These are phyloP conservation scores for Limnephilus rhombicus DNA, from an alignment of 2,888 invertebrate species.

Conservation along the genomic window DNA sequence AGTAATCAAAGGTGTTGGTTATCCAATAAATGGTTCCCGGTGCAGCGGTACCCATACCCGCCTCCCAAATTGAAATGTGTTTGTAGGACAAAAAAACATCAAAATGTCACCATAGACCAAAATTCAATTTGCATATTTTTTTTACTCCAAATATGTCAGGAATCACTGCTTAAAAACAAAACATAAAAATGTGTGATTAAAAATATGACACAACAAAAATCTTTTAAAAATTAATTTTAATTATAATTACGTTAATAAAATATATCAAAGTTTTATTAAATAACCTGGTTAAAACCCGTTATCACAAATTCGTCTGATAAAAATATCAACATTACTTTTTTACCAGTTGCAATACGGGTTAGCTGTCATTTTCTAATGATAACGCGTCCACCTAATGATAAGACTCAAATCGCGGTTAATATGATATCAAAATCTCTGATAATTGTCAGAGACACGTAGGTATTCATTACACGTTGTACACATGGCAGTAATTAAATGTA, in stretches of 20 bases:
- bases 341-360: neutral
- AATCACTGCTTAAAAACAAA: too few species aligned
- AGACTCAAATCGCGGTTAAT: neutral
- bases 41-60: too few species aligned
- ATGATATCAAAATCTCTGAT: neutral
- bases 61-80: too few species aligned
- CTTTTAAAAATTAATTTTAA: neutral
- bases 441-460: slow-evolving; percentile 19
- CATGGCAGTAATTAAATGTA: neutral
- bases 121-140: too few species aligned
- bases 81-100: too few species aligned
- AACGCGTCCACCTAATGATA: neutral
- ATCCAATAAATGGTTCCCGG: too few species aligned
- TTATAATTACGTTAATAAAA: neutral
- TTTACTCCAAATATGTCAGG: too few species aligned
- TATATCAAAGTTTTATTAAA: neutral
- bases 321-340: neutral
- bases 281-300: neutral
- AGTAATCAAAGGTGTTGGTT: too few species aligned
- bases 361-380: slow-evolving; percentile 2
- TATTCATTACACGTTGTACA: neutral
- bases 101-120: too few species aligned
- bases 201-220: neutral
- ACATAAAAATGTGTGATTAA: too few species aligned
- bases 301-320: neutral